Evolutionary conservation across 2,113 vertebrate species (phyloP), one percentile per base, ranked within the genome.

Genomic region (Scortum barcoo): DNA sequence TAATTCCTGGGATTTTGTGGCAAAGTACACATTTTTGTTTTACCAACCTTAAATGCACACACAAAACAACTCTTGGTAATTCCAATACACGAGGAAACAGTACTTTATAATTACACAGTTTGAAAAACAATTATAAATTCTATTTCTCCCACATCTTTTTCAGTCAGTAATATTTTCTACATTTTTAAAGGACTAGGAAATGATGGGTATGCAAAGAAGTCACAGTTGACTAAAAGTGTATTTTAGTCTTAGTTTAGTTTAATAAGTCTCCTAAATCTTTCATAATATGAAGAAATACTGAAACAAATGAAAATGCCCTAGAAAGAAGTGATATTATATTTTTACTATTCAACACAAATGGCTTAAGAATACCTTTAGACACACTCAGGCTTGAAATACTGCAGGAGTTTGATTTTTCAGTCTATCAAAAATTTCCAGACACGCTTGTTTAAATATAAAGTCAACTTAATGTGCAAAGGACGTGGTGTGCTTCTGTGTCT

Each of bases 11-110:
- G 63, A 63, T 76, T 73, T 57, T 72, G 56, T 44, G 75, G 78
- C 44, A 67, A 66, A 61, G 12, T 22, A n/a, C n/a, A 51, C 33
- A 20, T 81, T 79, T 76, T 70, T n/a, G n/a, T n/a, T n/a, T n/a
- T n/a, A n/a, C n/a, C n/a, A n/a, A n/a, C n/a, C n/a, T n/a, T n/a
- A n/a, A 66, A 65, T 56, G 28, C 22, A 38, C 13, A 40, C 10
- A 33, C 42, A 40, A 40, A 2, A 12, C 33, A 68, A 51, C 24
- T 33, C 30, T 42, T 10, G 2, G 20, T n/a, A 38, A 13, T 26
- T 58, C 22, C 7, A 56, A 42, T 33, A 42, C 51, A 54, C 9
- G 1, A 33, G 63, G 12, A 51, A 40, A 48, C 2, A 26, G 12
- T 24, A 20, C n/a, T 58, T 38, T 57, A 61, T 24, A 28, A 28